phyloP scores from a whole-genome alignment of 2,888 invertebrate genomes.

The Brachycybe producta region DNA sequence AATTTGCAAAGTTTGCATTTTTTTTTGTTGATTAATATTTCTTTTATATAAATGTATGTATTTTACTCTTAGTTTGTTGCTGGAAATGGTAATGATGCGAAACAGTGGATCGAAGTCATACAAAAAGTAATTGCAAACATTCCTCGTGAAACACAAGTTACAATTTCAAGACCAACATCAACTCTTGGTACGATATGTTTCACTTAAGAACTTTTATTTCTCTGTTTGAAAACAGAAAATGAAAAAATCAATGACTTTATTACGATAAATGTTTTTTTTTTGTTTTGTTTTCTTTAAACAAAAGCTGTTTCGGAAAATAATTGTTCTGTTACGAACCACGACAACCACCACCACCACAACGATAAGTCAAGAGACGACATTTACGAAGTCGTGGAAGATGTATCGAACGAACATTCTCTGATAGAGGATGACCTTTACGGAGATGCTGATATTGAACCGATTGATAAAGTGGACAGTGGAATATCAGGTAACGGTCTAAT shows the following conservation, averaged over 20 bases:
- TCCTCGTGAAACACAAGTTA: too few species aligned
- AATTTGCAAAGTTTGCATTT: too few species aligned
- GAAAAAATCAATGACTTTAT: not conserved
- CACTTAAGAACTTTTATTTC: too few species aligned
- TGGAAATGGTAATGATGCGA: slow-evolving; percentile 5
- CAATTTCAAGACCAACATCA: too few species aligned
- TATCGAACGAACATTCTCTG: too few species aligned
- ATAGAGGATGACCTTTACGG: too few species aligned
- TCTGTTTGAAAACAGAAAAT: not conserved
- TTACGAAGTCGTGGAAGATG: slow-evolving; percentile 8
- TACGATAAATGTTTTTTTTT: not conserved
- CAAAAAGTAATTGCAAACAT: not conserved
- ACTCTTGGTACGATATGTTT: too few species aligned
- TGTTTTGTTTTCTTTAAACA: not conserved
- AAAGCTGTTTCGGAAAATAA: not conserved
- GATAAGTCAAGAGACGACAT: not conserved
- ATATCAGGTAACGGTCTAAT: not conserved
- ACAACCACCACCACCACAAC: not conserved
- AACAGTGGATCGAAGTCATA: slow-evolving; percentile 10
- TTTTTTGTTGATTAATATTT: not conserved
- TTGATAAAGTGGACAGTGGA: too few species aligned
- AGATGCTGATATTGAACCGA: not conserved
- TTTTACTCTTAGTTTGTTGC: slow-evolving; percentile 3
- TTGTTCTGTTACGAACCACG: not conserved
- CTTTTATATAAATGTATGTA: not conserved